Base-by-base conservation (phyloP, 2,888 invertebrate species). In the Heteropelma amictum region DNA sequence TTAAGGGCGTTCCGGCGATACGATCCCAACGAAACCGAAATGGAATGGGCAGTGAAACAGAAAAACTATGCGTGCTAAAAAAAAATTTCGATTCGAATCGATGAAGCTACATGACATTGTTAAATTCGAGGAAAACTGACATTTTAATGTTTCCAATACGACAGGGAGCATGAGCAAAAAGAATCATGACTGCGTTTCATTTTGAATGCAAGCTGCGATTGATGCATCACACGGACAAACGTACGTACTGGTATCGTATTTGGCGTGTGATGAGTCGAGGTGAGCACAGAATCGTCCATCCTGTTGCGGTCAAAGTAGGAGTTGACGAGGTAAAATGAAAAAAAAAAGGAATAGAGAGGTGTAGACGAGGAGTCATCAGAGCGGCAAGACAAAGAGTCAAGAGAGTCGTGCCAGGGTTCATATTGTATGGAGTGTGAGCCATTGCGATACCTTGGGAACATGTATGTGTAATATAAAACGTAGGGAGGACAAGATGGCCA, bases 371-470 rank as follows among this genome's bases (percentile, higher is more conserved):
- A 79, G 72, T 77, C 82, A 82, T 53, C 82, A 76, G 81, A 84
- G 82, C 83, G 83, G 82, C 79, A 82, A 85, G 79, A 84, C 85
- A 85, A 84, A 83, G 82, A 85, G 83, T 83, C 80, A 78, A 76
- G 65, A 74, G 63, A 73, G 72, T 63, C 61, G 74, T 77, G 75
- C 72, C 56, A 75, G 74, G 75, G 69, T 77, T 60, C 64, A 60
- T 71, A 71, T 69, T 70, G 73, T 63, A 35, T 54, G 17, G 67
- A 76, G 77, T 72, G 77, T 72, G 74, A 71, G 67, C 68, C 75
- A 72, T 65, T 64, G 73, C 64, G 56, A 61, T 64, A 53, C 61
- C 74, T 45, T 53, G 51, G 65, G 38, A 49, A 73, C 64, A 35
- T 60, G 42, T 53, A 42, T 54, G 30, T 47, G 8, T 30, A 58